Conservation (phyloP, 2,797 vertebrate species). For the Syncerus caffer region DNA sequence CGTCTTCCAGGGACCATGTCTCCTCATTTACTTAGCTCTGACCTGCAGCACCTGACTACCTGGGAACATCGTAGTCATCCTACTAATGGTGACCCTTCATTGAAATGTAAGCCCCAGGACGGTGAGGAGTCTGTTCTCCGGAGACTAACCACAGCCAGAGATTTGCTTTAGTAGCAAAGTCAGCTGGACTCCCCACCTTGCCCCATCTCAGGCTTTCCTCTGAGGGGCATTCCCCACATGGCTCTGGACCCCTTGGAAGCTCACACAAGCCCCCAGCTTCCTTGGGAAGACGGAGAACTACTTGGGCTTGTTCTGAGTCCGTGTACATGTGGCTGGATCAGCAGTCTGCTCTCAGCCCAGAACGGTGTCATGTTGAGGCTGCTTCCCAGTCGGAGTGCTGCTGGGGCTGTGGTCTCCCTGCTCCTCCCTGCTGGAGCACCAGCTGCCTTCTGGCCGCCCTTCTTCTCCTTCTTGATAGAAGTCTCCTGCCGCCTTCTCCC, state of each 20-base stretch:
- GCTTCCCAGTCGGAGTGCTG: neutral
- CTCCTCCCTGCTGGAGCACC: neutral
- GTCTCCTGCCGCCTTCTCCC: accelerated
- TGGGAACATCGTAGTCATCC: neutral
- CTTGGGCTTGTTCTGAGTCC: neutral
- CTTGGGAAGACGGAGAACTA: neutral
- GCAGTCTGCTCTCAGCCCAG: neutral
- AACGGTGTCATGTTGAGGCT: neutral
- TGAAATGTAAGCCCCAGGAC: neutral
- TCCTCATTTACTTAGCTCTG: neutral
- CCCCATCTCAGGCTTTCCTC: neutral
- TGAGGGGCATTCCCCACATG: neutral
- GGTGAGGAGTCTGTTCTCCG: neutral
- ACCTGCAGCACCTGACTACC: neutral
- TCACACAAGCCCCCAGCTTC: neutral
- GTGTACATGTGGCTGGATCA: accelerated
- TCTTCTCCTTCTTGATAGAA: no score
- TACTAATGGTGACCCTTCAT: neutral
- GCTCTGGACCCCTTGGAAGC: neutral
- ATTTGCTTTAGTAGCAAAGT: neutral
- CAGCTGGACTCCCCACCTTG: no score
- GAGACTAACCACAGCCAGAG: neutral
- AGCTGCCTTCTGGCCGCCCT: neutral
- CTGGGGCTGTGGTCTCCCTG: neutral
- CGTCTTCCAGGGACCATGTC: neutral